phyloP scores from a whole-genome alignment of 2,797 vertebrate genomes.

The Enteromius paludinosus region DNA sequence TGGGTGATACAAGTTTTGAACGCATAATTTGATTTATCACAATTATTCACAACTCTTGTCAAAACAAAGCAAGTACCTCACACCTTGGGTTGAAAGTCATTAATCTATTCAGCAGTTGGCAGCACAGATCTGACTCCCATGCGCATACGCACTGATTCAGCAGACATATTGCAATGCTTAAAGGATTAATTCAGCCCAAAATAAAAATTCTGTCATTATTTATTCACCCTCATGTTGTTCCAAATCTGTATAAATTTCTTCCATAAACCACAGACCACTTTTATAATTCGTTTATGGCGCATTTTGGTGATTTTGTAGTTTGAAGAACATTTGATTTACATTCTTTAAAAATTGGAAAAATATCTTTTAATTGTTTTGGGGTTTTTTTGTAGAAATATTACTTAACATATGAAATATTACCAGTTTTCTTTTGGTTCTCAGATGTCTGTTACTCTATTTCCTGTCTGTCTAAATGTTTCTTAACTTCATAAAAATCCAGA shows the following conservation, averaged over 20 bases:
- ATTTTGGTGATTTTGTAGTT: not conserved
- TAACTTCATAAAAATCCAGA: not conserved
- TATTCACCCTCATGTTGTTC: constrained; percentile 26
- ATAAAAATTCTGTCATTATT: constrained; percentile 31
- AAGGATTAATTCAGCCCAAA: constrained; percentile 20
- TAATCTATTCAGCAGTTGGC: constrained; percentile 24
- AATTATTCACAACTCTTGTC: constrained; percentile 49
- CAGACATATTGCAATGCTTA: constrained; percentile 25
- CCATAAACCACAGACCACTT: constrained; percentile 14
- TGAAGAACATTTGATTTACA: not conserved
- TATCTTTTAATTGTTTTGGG: no score
- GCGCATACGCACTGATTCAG: constrained; percentile 9
- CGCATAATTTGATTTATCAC: constrained; percentile 30
- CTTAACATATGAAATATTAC: not conserved
- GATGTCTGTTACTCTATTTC: not conserved
- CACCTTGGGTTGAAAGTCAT: constrained; percentile 41
- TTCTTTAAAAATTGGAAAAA: not conserved
- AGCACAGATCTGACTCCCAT: constrained; percentile 4
- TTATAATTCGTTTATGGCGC: not conserved
- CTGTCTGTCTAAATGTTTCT: not conserved
- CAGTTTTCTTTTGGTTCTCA: not conserved
- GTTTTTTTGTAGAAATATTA: not conserved
- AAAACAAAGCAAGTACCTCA: constrained; percentile 46
- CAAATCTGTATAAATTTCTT: constrained; percentile 20
- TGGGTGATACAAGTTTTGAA: constrained; percentile 39